Evolutionary conservation across 1,140 invertebrate genomes (phyloP).

Genomic region (Drosophila simulans): DNA sequence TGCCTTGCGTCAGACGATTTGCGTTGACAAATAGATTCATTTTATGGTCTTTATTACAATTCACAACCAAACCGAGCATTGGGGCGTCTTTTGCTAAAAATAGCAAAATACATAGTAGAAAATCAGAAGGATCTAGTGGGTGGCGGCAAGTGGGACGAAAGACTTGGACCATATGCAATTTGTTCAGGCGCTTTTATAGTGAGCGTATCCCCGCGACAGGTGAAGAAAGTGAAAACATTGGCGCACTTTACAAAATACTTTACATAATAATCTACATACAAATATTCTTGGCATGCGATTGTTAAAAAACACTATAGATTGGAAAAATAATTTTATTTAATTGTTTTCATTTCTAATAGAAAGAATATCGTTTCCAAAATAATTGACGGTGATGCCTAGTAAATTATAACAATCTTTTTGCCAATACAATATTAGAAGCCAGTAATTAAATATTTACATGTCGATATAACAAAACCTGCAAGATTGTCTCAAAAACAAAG

Average conservation of each 20-base stretch:
- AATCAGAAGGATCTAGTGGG: not conserved
- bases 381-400: too few species aligned
- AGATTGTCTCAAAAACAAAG: too few species aligned
- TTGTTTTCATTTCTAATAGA: too few species aligned
- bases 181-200: constrained; percentile 42
- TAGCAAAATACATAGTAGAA: constrained; percentile 30
- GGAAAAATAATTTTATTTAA: too few species aligned
- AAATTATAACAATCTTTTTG: too few species aligned
- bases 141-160: not conserved
- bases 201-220: constrained; percentile 48
- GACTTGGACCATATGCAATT: constrained; percentile 12
- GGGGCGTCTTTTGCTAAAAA: constrained; percentile 51
- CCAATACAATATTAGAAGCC: too few species aligned
- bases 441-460: too few species aligned
- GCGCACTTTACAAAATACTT: constrained; percentile 2
- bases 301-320: too few species aligned
- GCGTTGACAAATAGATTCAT: constrained; percentile 72
- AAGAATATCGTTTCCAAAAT: too few species aligned
- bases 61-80: constrained; percentile 37
- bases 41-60: constrained; percentile 74
- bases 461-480: too few species aligned
- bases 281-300: too few species aligned
- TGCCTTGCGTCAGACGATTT: constrained; percentile 71
- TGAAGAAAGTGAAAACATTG: constrained; percentile 55
- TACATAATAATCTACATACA: not conserved